Evolutionary conservation across 2,113 vertebrate genomes (phyloP).

Genomic region (Edolisoma coerulescens): DNA sequence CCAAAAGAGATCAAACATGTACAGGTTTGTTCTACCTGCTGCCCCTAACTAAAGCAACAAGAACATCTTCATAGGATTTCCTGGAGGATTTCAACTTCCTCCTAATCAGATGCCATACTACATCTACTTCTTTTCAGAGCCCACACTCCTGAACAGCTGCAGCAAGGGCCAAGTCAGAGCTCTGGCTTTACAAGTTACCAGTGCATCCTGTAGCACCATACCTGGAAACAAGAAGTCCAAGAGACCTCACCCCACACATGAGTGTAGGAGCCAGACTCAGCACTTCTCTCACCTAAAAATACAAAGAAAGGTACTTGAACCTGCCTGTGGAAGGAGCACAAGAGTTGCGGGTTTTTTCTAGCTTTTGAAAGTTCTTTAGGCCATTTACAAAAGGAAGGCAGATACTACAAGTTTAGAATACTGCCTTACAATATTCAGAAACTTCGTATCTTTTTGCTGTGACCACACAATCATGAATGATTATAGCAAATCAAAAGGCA

Average conservation of each 20-base stretch:
- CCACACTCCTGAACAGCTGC: background rate
- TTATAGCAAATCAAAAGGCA: background rate
- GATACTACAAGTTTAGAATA: background rate
- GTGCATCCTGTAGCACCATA: background rate
- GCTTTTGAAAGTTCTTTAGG: background rate
- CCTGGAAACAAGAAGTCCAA: background rate
- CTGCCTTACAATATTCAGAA: background rate
- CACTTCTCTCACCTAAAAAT: background rate
- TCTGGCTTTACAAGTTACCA: background rate
- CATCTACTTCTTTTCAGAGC: background rate
- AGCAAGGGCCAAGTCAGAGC: background rate
- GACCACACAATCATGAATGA: background rate
- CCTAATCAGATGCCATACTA: background rate
- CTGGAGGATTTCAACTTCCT: background rate
- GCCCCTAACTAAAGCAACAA: background rate
- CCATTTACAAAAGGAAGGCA: background rate
- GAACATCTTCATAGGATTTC: background rate
- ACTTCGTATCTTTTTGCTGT: background rate
- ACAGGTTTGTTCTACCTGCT: background rate
- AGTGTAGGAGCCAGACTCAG: background rate
- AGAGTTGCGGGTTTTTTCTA: background rate
- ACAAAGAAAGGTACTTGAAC: background rate
- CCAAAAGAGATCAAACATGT: background rate
- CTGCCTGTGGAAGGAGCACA: background rate
- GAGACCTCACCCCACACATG: background rate